Evolutionary conservation across 1,140 invertebrate species (phyloP), one percentile per base, ranked within the genome.

Genomic region (Holotrichia oblita): DNA sequence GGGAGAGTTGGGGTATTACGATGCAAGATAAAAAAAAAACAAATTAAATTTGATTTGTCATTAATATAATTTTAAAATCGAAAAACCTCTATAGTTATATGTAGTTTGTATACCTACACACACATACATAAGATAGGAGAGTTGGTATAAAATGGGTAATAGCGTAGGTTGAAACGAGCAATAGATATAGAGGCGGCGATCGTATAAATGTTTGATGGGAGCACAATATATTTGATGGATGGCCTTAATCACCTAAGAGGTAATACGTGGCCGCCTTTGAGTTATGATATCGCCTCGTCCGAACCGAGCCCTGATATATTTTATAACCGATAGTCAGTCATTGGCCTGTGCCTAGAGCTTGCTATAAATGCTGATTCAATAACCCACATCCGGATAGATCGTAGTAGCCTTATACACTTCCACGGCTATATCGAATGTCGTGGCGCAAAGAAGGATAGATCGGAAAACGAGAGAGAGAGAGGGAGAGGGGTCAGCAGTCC

Each of bases 211-310:
- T 77, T 77, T 64, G 76, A 42, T 27, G 14, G 44, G 48, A 24
- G 48, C 55, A 61, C 76, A 77, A 77, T 77, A 77, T 61, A 77
- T 76, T 76, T 82, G 81, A 84, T 81, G 79, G 80, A 85, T 84
- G 77, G 79, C 81, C 82, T 81, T 84, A 85, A 85, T 85, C 84
- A 85, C 83, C 81, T 85, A 85, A 85, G 83, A 85, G 84, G 84
- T 85, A 83, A 83, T 84, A 76, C 42, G 74, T 55, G 24, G 24
- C 74, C 74, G 61, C 6, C 72, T 73, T 42, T 76, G 74, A 76
- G 74, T 76, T 76, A 76, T 76, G 74, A 76, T 76, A 76, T 76
- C 72, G 72, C 6, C 61, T 6, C 61, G 20, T 64, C 8, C 61
- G 61, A 6, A 14, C 44, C 44, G 44, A 64, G 6, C 61, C 20